Conservation (phyloP, 2,888 invertebrate species). For the Sinhomidia bicolor region DNA sequence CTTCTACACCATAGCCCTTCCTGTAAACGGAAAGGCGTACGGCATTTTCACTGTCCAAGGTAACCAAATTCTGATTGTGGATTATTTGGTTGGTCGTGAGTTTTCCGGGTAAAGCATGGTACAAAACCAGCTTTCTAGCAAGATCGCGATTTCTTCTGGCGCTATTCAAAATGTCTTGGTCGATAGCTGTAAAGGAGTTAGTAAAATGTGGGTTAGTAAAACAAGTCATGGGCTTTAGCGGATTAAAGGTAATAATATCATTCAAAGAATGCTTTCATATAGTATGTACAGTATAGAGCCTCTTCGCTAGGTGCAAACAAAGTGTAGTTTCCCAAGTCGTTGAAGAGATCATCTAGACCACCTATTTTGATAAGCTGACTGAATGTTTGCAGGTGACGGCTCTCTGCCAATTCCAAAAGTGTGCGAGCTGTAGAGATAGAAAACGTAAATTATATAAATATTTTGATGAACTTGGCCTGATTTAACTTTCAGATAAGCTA, state of each 20-base stretch:
- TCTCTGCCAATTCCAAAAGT: conserved; percentile 82
- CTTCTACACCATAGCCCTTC: conserved; percentile 83
- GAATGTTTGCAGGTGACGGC: conserved; percentile 82
- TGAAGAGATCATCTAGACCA: conserved; percentile 82
- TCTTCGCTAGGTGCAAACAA: conserved; percentile 83
- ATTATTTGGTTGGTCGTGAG: conserved; percentile 82
- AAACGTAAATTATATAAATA: background rate
- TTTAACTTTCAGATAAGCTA: too few species aligned
- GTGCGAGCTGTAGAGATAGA: conserved; percentile 82
- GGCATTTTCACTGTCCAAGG: conserved; percentile 82
- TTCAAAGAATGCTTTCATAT: background rate
- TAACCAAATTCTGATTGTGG: conserved; percentile 82
- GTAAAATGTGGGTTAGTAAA: conserved; percentile 41
- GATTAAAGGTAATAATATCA: background rate
- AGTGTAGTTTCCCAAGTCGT: conserved; percentile 82
- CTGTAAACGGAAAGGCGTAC: conserved; percentile 83
- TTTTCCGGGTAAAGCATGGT: conserved; percentile 82
- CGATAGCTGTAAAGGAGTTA: conserved; percentile 80
- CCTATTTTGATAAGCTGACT: conserved; percentile 82
- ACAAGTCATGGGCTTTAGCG: conserved; percentile 1
- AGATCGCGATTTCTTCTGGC: conserved; percentile 81
- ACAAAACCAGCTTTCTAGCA: conserved; percentile 82
- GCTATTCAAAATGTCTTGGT: conserved; percentile 80
- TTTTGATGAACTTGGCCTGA: too few species aligned
- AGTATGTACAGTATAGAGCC: conserved; percentile 82